A percentile compares a stretch with the other conserved stretches of the same genome.
These are phyloP conservation scores for Musca vetustissima DNA, from an alignment of 1,140 invertebrate genomes.

Conservation along the genomic window DNA sequence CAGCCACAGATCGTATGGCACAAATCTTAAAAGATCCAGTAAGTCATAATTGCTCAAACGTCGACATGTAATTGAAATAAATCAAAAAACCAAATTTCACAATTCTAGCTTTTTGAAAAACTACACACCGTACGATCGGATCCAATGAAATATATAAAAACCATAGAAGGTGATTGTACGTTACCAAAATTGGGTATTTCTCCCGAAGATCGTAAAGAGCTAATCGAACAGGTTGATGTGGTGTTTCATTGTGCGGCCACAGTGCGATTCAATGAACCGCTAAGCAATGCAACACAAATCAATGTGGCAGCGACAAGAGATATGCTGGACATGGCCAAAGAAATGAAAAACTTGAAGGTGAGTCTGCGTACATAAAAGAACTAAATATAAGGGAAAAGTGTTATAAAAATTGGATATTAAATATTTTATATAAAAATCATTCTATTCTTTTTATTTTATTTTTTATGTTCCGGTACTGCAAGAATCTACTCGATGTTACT, in stretches of 20 bases:
- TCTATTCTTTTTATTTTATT: too few relatives aligned
- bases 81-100: background rate
- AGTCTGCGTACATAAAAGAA: background rate
- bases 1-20: slow-evolving; percentile 65
- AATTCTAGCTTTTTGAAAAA: slow-evolving; percentile 21
- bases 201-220: slow-evolving; percentile 57
- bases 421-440: too few relatives aligned
- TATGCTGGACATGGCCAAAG: slow-evolving; percentile 59
- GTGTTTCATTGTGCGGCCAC: slow-evolving; percentile 87
- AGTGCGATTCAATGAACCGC: slow-evolving; percentile 77
- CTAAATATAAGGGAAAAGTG: too few relatives aligned
- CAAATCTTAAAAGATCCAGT: slow-evolving; percentile 63
- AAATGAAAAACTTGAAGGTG: slow-evolving; percentile 75
- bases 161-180: slow-evolving; percentile 62
- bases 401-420: too few relatives aligned
- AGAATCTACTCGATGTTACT: too few relatives aligned
- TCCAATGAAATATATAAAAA: slow-evolving; percentile 28
- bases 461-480: slow-evolving; percentile 65
- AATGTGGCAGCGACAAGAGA: slow-evolving; percentile 64
- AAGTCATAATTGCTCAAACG: slow-evolving; percentile 37
- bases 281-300: slow-evolving; percentile 64
- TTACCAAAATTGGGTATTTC: slow-evolving; percentile 69
- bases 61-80: background rate
- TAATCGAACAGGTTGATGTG: slow-evolving; percentile 61
- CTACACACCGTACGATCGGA: slow-evolving; percentile 15